Evolutionary conservation across 2,888 invertebrate genomes (phyloP).

Genomic region (Cryptocephalus primarius): DNA sequence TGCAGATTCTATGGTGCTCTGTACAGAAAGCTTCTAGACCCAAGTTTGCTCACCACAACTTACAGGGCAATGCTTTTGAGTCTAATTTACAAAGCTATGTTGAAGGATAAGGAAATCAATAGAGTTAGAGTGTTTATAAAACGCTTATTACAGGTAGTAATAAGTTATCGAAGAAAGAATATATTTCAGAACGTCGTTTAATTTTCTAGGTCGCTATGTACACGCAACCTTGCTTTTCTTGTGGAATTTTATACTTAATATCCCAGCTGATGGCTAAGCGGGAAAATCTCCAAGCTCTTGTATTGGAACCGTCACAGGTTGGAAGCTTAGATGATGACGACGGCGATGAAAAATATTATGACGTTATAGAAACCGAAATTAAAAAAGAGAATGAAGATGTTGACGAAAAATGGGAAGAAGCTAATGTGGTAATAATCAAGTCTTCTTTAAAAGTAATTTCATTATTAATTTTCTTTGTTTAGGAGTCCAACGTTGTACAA

Average conservation of each 20-base stretch:
- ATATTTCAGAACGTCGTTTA: not conserved
- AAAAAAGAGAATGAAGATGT: conserved; percentile 18
- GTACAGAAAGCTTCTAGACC: conserved; percentile 75
- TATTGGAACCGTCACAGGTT: conserved; percentile 22
- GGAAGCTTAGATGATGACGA: conserved; percentile 15
- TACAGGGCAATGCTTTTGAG: conserved; percentile 75
- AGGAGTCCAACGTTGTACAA: not conserved
- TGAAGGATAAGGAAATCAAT: conserved; percentile 59
- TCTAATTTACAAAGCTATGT: conserved; percentile 74
- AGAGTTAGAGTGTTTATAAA: conserved; percentile 80
- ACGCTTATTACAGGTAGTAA: conserved; percentile 56
- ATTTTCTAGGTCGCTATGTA: conserved; percentile 49
- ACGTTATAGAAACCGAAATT: conserved; percentile 24
- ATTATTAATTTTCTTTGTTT: no score
- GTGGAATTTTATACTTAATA: conserved; percentile 71
- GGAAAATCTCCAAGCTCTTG: conserved; percentile 20
- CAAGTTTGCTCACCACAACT: conserved; percentile 56
- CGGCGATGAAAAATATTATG: conserved; percentile 25
- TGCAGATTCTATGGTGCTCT: conserved; percentile 75
- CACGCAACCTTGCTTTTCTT: conserved; percentile 65
- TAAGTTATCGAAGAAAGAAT: not conserved
- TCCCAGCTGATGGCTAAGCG: conserved; percentile 51
- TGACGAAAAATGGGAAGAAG: no score
- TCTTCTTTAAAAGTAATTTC: no score
- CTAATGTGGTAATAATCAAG: no score